A percentile compares a stretch with the other conserved stretches of the same genome.
Conservation (phyloP, 2,888 invertebrate genomes). For the Ichneumoninae sp. region DNA sequence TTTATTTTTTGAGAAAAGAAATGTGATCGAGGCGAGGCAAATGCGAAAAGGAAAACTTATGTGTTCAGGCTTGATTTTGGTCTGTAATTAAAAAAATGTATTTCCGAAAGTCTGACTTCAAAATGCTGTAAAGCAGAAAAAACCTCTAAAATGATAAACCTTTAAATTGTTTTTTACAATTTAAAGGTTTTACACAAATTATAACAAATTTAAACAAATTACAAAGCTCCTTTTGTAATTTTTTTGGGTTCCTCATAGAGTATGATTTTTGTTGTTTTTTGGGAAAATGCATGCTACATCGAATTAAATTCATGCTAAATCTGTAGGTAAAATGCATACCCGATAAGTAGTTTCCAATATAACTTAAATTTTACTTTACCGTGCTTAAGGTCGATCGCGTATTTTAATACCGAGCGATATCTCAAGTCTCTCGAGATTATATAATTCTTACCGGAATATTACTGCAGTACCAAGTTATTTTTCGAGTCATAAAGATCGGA, state of each 20-base stretch:
- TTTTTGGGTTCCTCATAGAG: too few relatives aligned
- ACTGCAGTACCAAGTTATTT: slow-evolving; percentile 32
- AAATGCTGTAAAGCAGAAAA: too few relatives aligned
- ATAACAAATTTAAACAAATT: too few relatives aligned
- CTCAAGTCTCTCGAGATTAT: slow-evolving; percentile 6
- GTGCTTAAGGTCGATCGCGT: not conserved
- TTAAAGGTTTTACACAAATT: too few relatives aligned
- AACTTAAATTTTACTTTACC: not conserved
- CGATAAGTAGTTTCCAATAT: not conserved
- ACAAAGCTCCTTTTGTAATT: too few relatives aligned
- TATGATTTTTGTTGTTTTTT: too few relatives aligned
- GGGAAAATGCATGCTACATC: too few relatives aligned
- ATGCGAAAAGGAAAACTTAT: not conserved
- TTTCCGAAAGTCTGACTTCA: not conserved
- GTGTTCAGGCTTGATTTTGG: not conserved
- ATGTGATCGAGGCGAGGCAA: not conserved
- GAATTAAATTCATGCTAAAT: too few relatives aligned
- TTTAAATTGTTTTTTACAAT: too few relatives aligned
- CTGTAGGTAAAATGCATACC: too few relatives aligned
- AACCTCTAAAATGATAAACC: too few relatives aligned
- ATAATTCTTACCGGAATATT: slow-evolving; percentile 27
- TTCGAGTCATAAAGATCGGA: slow-evolving; percentile 82
- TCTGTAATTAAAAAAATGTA: not conserved
- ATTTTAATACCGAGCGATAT: slow-evolving; percentile 7
- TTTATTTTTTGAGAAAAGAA: not conserved